phyloP scores from a whole-genome alignment of 2,797 vertebrate genomes.

The Nyctalus aviator region DNA sequence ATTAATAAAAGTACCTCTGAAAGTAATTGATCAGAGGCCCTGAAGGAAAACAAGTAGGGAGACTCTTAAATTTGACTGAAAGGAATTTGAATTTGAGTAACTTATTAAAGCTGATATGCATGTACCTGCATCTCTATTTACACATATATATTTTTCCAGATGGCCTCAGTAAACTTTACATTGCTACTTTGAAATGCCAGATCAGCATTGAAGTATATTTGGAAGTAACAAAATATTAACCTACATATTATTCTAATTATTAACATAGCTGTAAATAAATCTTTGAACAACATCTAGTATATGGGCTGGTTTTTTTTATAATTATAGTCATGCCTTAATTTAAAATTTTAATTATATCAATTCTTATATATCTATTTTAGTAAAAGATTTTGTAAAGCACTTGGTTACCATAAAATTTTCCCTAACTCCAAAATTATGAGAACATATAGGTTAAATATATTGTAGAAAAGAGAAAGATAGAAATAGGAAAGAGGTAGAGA shows the following conservation, averaged over 20 bases:
- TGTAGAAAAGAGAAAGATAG: neutral
- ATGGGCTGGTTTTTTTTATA: neutral
- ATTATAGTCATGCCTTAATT: neutral
- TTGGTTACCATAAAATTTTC: slow-evolving; percentile 28
- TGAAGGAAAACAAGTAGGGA: slow-evolving; percentile 31
- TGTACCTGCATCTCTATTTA: neutral
- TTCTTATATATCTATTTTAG: slow-evolving; percentile 22
- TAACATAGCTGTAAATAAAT: neutral
- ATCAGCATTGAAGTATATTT: slow-evolving; percentile 17
- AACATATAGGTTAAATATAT: slow-evolving; percentile 55
- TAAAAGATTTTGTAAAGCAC: neutral
- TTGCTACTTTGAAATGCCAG: slow-evolving; percentile 23
- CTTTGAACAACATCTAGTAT: slow-evolving; percentile 11
- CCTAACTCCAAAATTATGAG: slow-evolving; percentile 44
- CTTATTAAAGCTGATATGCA: slow-evolving; percentile 10
- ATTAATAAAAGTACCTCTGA: slow-evolving; percentile 63
- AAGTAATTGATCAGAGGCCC: neutral
- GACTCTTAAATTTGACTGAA: neutral
- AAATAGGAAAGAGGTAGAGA: neutral
- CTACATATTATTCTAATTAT: slow-evolving; percentile 16
- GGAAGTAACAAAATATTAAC: slow-evolving; percentile 34
- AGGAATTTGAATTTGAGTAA: slow-evolving; percentile 61
- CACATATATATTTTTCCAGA: neutral
- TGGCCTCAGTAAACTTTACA: slow-evolving; percentile 57
- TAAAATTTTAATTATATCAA: neutral